These are phyloP conservation scores for Leptinotarsa juncta DNA, from an alignment of 2,888 invertebrate genomes.

Conservation along the genomic window DNA sequence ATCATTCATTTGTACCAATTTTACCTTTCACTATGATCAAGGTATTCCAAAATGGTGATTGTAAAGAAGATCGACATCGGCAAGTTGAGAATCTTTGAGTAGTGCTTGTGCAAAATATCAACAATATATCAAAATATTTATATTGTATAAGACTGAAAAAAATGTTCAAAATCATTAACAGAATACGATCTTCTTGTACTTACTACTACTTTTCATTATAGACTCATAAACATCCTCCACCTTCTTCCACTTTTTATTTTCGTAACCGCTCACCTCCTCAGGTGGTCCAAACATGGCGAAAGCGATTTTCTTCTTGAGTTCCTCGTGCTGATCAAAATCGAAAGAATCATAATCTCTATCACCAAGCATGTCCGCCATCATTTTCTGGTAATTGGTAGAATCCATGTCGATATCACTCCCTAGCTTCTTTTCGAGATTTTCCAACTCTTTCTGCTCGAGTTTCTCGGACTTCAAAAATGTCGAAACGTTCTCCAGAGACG, in stretches of 20 bases:
- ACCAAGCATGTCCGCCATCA: conserved; percentile 70
- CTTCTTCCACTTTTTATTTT: conserved; percentile 50
- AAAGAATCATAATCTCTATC: conserved; percentile 70
- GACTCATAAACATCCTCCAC: conserved; percentile 52
- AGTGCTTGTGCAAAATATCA: too few species aligned
- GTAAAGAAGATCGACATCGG: too few species aligned
- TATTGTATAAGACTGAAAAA: too few species aligned
- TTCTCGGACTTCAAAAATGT: conserved; percentile 45
- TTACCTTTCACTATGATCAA: too few species aligned
- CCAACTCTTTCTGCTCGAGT: conserved; percentile 43
- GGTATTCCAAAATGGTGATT: too few species aligned
- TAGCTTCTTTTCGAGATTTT: conserved; percentile 33
- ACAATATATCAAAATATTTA: too few species aligned
- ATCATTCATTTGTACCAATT: too few species aligned
- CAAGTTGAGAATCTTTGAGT: too few species aligned
- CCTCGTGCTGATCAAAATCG: conserved; percentile 67
- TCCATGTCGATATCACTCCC: conserved; percentile 48
- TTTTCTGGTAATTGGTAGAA: conserved; percentile 66
- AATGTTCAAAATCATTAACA: too few species aligned
- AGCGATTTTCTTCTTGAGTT: conserved; percentile 69
- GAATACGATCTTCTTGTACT: conserved; percentile 37
- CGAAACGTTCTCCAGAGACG: conserved; percentile 46
- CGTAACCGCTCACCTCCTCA: conserved; percentile 64
- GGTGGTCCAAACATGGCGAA: conserved; percentile 71
- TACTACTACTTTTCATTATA: conserved; percentile 54